Percentiles rank a stretch among this genome's conserved stretches.
Evolutionary conservation across 2,113 vertebrate species (phyloP).

Genomic region (Motacilla tschutschensis): DNA sequence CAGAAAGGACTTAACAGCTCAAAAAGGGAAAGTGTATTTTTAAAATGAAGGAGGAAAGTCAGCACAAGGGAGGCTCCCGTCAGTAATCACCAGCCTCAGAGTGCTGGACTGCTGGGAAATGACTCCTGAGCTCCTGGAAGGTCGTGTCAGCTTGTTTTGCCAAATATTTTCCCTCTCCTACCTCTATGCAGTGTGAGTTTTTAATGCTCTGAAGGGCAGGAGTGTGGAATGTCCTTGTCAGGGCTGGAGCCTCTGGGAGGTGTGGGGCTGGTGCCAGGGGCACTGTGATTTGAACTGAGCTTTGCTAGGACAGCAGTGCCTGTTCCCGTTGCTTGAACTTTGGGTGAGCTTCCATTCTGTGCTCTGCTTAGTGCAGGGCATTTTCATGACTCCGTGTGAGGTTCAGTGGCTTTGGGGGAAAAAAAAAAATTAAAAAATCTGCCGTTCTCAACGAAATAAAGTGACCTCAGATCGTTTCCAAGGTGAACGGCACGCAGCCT

Average conservation of each 20-base stretch:
- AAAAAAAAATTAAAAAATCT: background rate
- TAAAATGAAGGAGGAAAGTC: background rate
- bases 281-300: background rate
- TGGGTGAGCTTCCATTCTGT: background rate
- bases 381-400: rapidly evolving
- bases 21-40: background rate
- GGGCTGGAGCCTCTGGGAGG: rapidly evolving
- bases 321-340: background rate
- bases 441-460: background rate
- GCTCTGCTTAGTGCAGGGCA: rapidly evolving
- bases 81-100: background rate
- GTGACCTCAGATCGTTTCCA: background rate
- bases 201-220: background rate
- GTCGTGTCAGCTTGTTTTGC: background rate
- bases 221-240: background rate
- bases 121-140: background rate
- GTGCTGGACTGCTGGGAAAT: background rate
- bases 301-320: rapidly evolving
- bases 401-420: background rate
- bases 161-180: background rate
- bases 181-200: background rate
- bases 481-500: rapidly evolving
- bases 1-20: background rate
- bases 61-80: background rate
- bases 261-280: background rate